Conservation (phyloP, 2,888 invertebrate genomes). For the Notodonta ziczac region DNA sequence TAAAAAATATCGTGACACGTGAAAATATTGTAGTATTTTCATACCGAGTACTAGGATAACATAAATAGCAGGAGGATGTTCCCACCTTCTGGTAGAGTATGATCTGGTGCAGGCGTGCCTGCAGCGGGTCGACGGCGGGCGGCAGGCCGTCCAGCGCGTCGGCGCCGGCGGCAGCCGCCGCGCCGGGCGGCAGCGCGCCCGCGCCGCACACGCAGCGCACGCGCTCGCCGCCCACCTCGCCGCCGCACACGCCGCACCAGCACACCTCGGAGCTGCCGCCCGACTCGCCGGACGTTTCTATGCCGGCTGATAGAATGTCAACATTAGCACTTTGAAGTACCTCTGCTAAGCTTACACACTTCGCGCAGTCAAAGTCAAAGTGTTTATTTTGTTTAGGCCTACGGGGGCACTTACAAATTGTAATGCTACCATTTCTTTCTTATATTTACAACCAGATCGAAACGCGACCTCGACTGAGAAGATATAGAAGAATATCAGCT, state of each 20-base stretch:
- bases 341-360: too few species aligned
- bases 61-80: neutral
- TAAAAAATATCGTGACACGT: too few species aligned
- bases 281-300: slow-evolving; percentile 54
- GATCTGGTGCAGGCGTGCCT: slow-evolving; percentile 92
- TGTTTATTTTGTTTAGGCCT: too few species aligned
- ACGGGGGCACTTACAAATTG: too few species aligned
- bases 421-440: too few species aligned
- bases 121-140: slow-evolving; percentile 88
- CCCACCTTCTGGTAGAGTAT: slow-evolving; percentile 91
- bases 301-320: slow-evolving; percentile 44
- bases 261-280: slow-evolving; percentile 41
- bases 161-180: slow-evolving; percentile 55
- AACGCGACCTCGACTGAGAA: too few species aligned
- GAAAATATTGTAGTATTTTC: too few species aligned
- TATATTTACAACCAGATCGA: too few species aligned
- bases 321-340: neutral
- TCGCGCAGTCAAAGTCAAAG: too few species aligned
- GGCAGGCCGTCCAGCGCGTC: slow-evolving; percentile 91
- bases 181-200: slow-evolving; percentile 31
- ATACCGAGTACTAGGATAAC: slow-evolving; percentile 4
- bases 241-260: slow-evolving; percentile 48
- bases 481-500: too few species aligned
- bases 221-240: slow-evolving; percentile 39
- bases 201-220: slow-evolving; percentile 49